Evolutionary conservation across 2,113 vertebrate species (phyloP).

Genomic region (Sorex fumeus): DNA sequence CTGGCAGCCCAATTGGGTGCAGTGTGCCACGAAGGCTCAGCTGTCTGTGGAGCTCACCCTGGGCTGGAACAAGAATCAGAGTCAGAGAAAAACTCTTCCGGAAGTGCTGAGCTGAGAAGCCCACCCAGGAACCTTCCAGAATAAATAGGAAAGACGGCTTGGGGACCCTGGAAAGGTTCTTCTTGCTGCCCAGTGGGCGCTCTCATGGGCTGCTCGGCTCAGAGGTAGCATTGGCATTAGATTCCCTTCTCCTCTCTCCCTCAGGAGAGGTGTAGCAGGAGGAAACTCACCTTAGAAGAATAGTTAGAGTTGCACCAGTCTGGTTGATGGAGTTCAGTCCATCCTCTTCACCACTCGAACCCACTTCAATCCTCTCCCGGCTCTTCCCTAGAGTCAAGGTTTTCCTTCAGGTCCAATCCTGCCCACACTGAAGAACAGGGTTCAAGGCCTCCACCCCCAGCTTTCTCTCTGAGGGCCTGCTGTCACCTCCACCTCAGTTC

Average conservation of each 20-base stretch:
- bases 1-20: neutral
- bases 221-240: too few relatives aligned
- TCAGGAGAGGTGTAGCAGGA: neutral
- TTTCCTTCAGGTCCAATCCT: neutral
- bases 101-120: neutral
- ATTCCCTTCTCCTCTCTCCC: neutral
- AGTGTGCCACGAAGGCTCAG: neutral
- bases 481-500: neutral
- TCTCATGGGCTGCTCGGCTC: neutral
- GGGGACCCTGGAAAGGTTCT: too few relatives aligned
- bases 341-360: neutral
- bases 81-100: neutral
- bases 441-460: neutral
- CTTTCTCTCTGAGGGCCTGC: too few relatives aligned
- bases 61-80: neutral
- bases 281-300: neutral
- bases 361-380: neutral
- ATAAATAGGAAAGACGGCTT: too few relatives aligned
- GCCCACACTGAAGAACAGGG: neutral
- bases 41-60: neutral
- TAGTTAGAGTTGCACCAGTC: neutral
- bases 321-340: neutral
- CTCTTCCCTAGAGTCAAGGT: neutral
- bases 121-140: neutral
- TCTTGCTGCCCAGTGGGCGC: too few relatives aligned